A percentile compares a stretch with the other conserved stretches of the same genome.
These are phyloP conservation scores for Drosophila picticornis DNA, from an alignment of 2,888 invertebrate genomes.

Conservation along the genomic window DNA sequence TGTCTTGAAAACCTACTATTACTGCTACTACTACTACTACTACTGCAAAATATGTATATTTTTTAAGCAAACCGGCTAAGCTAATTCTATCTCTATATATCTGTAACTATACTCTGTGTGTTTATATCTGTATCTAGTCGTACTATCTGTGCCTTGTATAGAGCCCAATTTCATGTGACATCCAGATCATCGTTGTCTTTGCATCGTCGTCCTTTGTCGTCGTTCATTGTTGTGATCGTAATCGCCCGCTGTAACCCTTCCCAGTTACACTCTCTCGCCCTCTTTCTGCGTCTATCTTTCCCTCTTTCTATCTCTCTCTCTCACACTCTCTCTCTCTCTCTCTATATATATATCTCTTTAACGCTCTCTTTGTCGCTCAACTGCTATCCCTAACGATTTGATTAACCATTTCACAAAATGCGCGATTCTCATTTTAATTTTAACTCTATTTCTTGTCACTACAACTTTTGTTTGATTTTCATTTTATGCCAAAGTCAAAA, in stretches of 20 bases:
- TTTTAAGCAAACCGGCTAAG: constrained; percentile 18
- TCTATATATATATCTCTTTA: constrained; percentile 8
- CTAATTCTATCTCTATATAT: constrained; percentile 16
- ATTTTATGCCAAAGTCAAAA: not conserved
- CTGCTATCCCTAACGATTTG: constrained; percentile 1
- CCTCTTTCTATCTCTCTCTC: constrained; percentile 3
- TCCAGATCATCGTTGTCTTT: constrained; percentile 27
- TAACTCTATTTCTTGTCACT: constrained; percentile 1
- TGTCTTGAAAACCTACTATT: constrained; percentile 20
- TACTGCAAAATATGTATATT: constrained; percentile 37
- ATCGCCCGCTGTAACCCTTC: constrained; percentile 19
- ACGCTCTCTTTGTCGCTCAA: constrained; percentile 29
- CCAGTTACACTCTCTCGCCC: constrained; percentile 1
- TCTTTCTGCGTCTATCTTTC: not conserved
- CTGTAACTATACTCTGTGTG: constrained; percentile 36
- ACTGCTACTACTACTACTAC: constrained; percentile 2
- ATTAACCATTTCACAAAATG: constrained; percentile 22
- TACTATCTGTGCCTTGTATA: constrained; percentile 23
- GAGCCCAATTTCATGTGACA: constrained; percentile 2
- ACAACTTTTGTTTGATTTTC: constrained; percentile 3
- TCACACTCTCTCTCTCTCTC: constrained; percentile 12
- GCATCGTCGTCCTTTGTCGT: constrained; percentile 23
- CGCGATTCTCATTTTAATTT: constrained; percentile 16
- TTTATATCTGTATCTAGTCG: constrained; percentile 30
- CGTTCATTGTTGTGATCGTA: constrained; percentile 27